Percentiles rank a stretch among this genome's conserved stretches.
These are phyloP conservation scores for Tinea trinotella DNA, from an alignment of 2,888 invertebrate genomes.

Conservation along the genomic window DNA sequence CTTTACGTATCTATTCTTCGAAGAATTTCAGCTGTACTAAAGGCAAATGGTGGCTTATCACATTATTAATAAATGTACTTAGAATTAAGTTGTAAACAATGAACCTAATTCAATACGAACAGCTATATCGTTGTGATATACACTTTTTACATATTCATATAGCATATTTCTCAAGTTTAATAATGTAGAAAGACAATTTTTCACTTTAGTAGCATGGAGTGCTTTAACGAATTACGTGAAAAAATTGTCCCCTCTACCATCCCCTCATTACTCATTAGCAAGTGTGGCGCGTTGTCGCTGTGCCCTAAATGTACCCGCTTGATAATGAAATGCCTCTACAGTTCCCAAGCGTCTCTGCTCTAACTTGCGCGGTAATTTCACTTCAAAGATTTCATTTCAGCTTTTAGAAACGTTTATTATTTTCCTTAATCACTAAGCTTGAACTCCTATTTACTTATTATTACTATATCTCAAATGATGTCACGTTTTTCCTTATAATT, in stretches of 20 bases:
- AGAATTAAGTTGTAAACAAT: too few species aligned
- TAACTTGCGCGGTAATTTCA: slow-evolving; percentile 45
- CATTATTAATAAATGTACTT: too few species aligned
- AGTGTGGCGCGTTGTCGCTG: slow-evolving; percentile 22
- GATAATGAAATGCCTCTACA: slow-evolving; percentile 58
- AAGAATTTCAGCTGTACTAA: too few species aligned
- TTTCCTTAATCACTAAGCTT: slow-evolving; percentile 46
- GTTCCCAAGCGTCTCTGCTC: slow-evolving; percentile 8
- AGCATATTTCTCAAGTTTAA: neutral
- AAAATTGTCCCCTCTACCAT: neutral
- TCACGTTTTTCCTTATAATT: neutral
- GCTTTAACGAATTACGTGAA: neutral
- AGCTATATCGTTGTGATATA: too few species aligned
- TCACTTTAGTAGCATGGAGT: neutral
- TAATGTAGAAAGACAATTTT: neutral
- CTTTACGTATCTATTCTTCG: too few species aligned
- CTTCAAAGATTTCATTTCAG: slow-evolving; percentile 33
- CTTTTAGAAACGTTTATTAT: slow-evolving; percentile 48
- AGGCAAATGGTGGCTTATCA: too few species aligned
- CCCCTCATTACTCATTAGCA: slow-evolving; percentile 7
- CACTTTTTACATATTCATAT: too few species aligned
- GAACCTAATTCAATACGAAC: too few species aligned
- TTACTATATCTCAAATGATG: neutral
- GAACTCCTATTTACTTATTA: neutral
- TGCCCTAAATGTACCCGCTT: slow-evolving; percentile 58